phyloP scores from a whole-genome alignment of 1,140 invertebrate genomes.

The Coptotermes formosanus region DNA sequence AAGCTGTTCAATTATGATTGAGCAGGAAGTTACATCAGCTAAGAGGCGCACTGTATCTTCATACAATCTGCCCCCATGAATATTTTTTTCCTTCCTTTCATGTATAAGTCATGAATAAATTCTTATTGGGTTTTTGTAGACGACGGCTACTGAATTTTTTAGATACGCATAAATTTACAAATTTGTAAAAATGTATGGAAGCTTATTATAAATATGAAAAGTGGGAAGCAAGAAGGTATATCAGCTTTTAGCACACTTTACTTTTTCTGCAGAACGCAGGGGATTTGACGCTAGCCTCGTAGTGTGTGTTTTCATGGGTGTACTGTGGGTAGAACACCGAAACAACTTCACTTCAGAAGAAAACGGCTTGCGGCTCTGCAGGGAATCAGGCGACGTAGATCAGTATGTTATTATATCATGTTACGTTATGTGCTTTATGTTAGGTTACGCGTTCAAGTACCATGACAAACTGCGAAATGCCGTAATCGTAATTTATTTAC shows the following conservation, averaged over 20 bases:
- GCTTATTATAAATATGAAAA: background rate
- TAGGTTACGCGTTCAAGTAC: too few species aligned
- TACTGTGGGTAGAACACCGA: too few species aligned
- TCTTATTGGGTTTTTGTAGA: conserved; percentile 1
- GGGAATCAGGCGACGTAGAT: too few species aligned
- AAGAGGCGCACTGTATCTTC: background rate
- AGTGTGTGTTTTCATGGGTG: too few species aligned
- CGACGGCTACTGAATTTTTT: background rate
- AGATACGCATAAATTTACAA: background rate
- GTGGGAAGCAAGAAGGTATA: background rate
- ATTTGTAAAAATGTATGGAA: background rate
- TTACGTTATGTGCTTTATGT: too few species aligned
- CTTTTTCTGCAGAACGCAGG: too few species aligned
- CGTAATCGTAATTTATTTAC: too few species aligned
- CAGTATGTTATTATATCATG: too few species aligned
- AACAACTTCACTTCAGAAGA: too few species aligned
- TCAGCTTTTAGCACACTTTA: background rate
- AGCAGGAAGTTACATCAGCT: background rate
- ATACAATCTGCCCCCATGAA: background rate
- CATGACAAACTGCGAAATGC: too few species aligned
- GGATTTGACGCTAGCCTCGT: too few species aligned
- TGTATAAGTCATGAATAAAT: background rate
- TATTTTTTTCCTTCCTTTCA: background rate
- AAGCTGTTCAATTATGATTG: conserved; percentile 14
- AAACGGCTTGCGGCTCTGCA: too few species aligned